Base-by-base conservation (phyloP, 2,888 invertebrate species). In the Drosophila greeni region DNA sequence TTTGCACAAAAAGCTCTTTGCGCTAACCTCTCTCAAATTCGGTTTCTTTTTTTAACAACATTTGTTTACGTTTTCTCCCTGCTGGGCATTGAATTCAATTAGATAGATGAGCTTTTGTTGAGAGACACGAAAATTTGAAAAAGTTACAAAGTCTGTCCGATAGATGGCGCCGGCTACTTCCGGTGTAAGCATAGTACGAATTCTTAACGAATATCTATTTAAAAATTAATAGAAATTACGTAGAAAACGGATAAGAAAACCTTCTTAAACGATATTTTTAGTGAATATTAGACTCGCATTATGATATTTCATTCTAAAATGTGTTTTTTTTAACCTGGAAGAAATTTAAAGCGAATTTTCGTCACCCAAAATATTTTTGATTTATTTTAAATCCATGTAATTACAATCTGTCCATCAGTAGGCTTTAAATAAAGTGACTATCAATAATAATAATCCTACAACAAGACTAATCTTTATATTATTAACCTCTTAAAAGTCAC, bases 21-120 rank as follows among this genome's bases (percentile, higher is more conserved):
- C n/a, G 64, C 62, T 67, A 23, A 14, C 43, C 39, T 23, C 23
- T 23, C 40, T 20, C 18, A 31, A 33, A 23, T 58, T 9, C 12
- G 18, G 14, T 39, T 47, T 6, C 9, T 42, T 53, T 24, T 11
- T 11, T 33, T 47, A 58, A 26, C 31, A 58, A 23, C 45, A 45
- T 51, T 66, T 67, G 68, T 59, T 66, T 67, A 67, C 68, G 34
- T 58, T 66, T 67, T 26, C 60, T 24, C 40, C 26, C 31, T 7
- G 43, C 29, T 51, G 33, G 29, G 31, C 40, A 31, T 51, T 43
- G 16, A 43, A 53, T 65, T 11, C 31, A 39, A 24, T 64, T 65
- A 65, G 0, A 40, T 26, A 9, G 33, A 3, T 6, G 40, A 56
- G 58, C 58, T 59, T 56, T 56, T 29, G 14, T 14, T 14, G 26